Percentiles rank a stretch among this genome's conserved stretches.
Evolutionary conservation across 2,888 invertebrate species (phyloP).

Genomic region (Oscheius sp.): DNA sequence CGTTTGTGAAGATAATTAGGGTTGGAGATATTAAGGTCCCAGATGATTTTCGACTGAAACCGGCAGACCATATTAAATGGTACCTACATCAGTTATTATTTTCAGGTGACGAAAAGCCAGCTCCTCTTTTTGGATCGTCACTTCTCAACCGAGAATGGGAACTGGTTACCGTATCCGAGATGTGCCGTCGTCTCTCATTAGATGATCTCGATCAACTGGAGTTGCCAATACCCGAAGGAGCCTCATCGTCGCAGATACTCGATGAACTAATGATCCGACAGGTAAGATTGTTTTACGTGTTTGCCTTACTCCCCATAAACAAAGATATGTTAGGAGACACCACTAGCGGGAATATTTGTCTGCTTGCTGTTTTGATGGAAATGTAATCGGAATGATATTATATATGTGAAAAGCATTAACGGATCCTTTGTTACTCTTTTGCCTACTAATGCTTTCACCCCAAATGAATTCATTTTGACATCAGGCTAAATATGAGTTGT

Average conservation of each 20-base stretch:
- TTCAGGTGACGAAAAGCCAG: slow-evolving; percentile 60
- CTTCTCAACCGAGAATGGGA: slow-evolving; percentile 71
- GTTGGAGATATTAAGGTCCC: background rate
- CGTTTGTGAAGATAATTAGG: no score
- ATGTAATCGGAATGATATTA: no score
- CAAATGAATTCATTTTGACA: no score
- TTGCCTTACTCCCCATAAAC: background rate
- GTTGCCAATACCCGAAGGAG: slow-evolving; percentile 68
- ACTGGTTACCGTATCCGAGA: slow-evolving; percentile 73
- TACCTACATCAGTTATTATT: slow-evolving; percentile 8
- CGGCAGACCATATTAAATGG: background rate
- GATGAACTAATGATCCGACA: slow-evolving; percentile 69
- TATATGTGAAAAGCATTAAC: no score
- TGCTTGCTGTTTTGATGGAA: no score
- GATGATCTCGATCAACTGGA: slow-evolving; percentile 68
- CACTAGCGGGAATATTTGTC: no score
- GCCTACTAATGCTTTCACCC: no score
- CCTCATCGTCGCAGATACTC: slow-evolving; percentile 60
- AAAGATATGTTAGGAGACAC: no score
- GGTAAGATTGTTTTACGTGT: slow-evolving; percentile 34
- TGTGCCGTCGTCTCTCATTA: slow-evolving; percentile 71
- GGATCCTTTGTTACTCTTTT: no score
- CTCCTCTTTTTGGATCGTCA: slow-evolving; percentile 52
- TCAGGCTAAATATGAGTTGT: no score
- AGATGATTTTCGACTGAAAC: background rate